Conservation (phyloP, 2,888 invertebrate genomes). For the Tortrix viridana region DNA sequence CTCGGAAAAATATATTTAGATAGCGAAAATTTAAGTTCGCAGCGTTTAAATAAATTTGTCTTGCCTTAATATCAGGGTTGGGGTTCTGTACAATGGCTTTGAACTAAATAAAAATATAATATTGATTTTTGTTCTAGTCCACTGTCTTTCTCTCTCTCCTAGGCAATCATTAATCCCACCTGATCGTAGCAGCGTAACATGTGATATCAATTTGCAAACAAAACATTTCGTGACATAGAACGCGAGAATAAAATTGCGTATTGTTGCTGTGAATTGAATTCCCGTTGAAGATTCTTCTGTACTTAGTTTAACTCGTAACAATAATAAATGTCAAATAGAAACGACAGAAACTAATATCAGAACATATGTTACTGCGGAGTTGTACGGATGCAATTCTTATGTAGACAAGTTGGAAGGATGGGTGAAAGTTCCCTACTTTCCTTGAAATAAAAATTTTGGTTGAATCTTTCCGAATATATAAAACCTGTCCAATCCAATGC, state of each 20-base stretch:
- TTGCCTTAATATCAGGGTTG: no score
- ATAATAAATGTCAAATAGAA: constrained; percentile 40
- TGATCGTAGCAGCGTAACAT: neutral
- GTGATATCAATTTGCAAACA: constrained; percentile 11
- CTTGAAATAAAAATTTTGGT: neutral
- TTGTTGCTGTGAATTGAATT: neutral
- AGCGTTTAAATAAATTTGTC: no score
- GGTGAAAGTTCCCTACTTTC: neutral
- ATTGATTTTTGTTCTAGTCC: no score
- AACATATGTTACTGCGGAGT: constrained; percentile 55
- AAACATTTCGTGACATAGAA: constrained; percentile 8
- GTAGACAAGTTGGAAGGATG: constrained; percentile 8
- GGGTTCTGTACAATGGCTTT: no score
- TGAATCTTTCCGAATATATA: no score
- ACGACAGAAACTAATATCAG: constrained; percentile 62
- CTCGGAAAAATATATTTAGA: no score
- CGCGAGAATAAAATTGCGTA: neutral
- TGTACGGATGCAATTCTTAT: constrained; percentile 46
- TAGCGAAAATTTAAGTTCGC: no score
- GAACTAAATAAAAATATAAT: no score
- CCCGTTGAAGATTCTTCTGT: constrained; percentile 1
- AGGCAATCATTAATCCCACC: no score
- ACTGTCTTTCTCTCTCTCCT: no score
- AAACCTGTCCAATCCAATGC: no score
- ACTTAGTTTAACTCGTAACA: constrained; percentile 21